Conservation (phyloP, 1,140 invertebrate species). For the Ostrea denselamellosa region DNA sequence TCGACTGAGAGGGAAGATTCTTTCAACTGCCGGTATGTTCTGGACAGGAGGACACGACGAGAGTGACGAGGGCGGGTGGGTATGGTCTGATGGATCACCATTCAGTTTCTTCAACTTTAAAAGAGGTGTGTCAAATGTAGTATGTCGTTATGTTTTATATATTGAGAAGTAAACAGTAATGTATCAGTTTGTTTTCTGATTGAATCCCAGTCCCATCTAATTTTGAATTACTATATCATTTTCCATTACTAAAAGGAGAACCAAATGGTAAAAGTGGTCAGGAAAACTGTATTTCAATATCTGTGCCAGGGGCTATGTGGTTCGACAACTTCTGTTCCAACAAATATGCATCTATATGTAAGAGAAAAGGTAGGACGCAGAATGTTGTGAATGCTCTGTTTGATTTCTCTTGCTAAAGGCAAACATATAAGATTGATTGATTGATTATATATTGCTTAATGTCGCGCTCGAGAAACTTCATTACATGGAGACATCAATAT, state of each 20-base stretch:
- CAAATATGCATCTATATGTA: neutral
- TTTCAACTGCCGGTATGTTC: neutral
- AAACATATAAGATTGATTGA: too few relatives aligned
- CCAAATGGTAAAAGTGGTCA: slow-evolving; percentile 53
- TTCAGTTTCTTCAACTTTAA: slow-evolving; percentile 66
- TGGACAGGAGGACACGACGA: slow-evolving; percentile 58
- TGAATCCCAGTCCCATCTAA: neutral
- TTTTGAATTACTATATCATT: neutral
- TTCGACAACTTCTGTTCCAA: slow-evolving; percentile 30
- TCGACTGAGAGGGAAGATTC: neutral
- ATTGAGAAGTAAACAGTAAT: too few relatives aligned
- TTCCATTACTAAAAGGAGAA: slow-evolving; percentile 42
- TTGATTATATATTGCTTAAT: too few relatives aligned
- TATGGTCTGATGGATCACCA: slow-evolving; percentile 69
- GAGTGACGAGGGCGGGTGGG: slow-evolving; percentile 56
- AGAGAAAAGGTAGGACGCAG: slow-evolving; percentile 1
- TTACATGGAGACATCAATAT: too few relatives aligned
- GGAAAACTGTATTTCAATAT: slow-evolving; percentile 60
- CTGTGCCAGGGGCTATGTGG: neutral
- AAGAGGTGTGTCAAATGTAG: slow-evolving; percentile 45
- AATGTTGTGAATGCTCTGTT: too few relatives aligned
- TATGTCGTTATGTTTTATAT: too few relatives aligned
- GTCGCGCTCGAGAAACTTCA: too few relatives aligned
- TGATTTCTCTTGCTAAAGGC: too few relatives aligned
- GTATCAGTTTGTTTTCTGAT: too few relatives aligned